phyloP scores from a whole-genome alignment of 2,888 invertebrate genomes.

The Morpho helenor region DNA sequence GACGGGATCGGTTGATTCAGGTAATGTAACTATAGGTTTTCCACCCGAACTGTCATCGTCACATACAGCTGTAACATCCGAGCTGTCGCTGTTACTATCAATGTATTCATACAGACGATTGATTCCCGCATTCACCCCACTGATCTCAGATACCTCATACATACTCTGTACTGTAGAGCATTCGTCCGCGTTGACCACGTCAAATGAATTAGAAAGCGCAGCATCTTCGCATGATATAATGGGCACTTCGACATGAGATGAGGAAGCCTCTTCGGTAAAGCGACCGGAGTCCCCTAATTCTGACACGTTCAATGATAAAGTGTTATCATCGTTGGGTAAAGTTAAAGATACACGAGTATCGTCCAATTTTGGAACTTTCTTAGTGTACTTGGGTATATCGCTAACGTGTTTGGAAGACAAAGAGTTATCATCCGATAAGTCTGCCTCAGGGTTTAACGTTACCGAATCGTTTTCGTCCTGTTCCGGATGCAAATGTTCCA shows the following conservation, averaged over 20 bases:
- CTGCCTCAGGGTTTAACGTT: conserved; percentile 62
- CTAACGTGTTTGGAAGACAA: conserved; percentile 36
- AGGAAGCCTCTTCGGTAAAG: conserved; percentile 63
- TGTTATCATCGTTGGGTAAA: conserved; percentile 44
- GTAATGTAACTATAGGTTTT: conserved; percentile 29
- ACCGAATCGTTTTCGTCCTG: conserved; percentile 51
- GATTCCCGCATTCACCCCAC: conserved; percentile 26
- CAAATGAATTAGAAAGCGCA: conserved; percentile 60
- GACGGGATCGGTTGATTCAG: conserved; percentile 27
- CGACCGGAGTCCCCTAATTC: conserved; percentile 66
- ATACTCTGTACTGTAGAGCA: conserved; percentile 31
- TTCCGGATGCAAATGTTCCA: conserved; percentile 54
- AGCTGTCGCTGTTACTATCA: conserved; percentile 60
- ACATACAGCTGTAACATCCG: conserved; percentile 60
- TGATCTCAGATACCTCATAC: conserved; percentile 27
- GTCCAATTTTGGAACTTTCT: conserved; percentile 31
- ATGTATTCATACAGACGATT: conserved; percentile 55
- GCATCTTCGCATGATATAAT: conserved; percentile 55
- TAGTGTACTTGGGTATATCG: conserved; percentile 19
- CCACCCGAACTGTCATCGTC: conserved; percentile 40
- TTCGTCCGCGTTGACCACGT: conserved; percentile 52
- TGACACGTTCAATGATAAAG: conserved; percentile 53
- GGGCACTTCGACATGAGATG: conserved; percentile 53
- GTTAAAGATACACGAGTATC: conserved; percentile 39
- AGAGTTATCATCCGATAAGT: conserved; percentile 62